Evolutionary conservation across 2,797 vertebrate species (phyloP).

Genomic region (Malurus splendens): DNA sequence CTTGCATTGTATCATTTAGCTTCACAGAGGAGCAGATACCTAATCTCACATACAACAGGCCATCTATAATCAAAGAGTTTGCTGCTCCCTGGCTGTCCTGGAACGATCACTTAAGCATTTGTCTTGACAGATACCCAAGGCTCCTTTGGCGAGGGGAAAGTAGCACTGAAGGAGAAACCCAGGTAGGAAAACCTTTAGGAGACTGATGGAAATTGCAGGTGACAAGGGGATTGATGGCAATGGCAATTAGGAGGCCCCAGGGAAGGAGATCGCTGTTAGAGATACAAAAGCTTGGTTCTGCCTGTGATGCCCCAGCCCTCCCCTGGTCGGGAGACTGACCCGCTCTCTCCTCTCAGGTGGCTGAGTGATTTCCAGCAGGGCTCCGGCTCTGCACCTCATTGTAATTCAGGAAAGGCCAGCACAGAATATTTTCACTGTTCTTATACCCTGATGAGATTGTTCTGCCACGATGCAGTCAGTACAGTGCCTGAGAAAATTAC

Average conservation of each 20-base stretch:
- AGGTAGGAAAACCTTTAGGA: conserved; percentile 71
- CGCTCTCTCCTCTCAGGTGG: conserved; percentile 32
- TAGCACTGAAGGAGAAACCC: conserved; percentile 52
- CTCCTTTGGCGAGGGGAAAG: background rate
- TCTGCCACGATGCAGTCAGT: background rate
- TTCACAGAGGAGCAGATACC: conserved; percentile 63
- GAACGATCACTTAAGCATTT: conserved; percentile 21
- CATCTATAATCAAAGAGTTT: conserved; percentile 62
- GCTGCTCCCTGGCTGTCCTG: conserved; percentile 41
- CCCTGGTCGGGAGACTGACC: conserved; percentile 63
- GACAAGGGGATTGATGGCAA: conserved; percentile 54
- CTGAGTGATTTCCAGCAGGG: conserved; percentile 43
- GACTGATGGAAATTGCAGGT: conserved; percentile 78
- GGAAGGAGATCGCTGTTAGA: conserved; percentile 73
- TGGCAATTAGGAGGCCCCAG: conserved; percentile 71
- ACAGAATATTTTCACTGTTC: conserved; percentile 36
- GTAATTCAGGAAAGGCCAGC: conserved; percentile 31
- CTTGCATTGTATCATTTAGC: conserved; percentile 47
- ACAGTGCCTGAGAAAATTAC: conserved; percentile 40
- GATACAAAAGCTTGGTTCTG: conserved; percentile 62
- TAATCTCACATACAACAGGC: conserved; percentile 66
- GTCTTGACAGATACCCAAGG: conserved; percentile 39
- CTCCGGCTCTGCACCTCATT: conserved; percentile 25
- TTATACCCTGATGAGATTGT: conserved; percentile 31
- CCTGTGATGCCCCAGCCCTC: conserved; percentile 47